Percentiles rank a stretch among this genome's conserved stretches.
phyloP scores from a whole-genome alignment of 2,888 invertebrate species.

The Hemaris fuciformis region DNA sequence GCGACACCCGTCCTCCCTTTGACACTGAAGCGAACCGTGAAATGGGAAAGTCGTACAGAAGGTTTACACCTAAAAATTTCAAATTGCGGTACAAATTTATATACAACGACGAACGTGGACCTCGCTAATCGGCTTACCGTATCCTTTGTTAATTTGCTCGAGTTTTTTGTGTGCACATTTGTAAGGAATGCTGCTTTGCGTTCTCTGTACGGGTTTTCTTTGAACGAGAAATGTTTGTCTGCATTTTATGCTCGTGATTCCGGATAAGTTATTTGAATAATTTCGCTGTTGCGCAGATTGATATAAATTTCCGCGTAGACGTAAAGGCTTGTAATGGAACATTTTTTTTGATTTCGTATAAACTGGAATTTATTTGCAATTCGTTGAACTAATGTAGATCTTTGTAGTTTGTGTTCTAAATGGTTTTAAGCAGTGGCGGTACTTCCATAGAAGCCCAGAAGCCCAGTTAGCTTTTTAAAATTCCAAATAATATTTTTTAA shows the following conservation, averaged over 20 bases:
- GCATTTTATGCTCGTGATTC: slow-evolving; percentile 29
- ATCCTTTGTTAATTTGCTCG: not conserved
- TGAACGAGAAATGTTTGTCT: slow-evolving; percentile 20
- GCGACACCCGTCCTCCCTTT: slow-evolving; percentile 36
- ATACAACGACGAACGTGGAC: not conserved
- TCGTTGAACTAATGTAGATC: too few species aligned
- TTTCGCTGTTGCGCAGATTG: not conserved
- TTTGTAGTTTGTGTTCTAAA: not conserved
- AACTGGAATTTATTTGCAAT: not conserved
- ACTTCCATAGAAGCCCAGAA: too few species aligned
- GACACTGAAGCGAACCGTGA: slow-evolving; percentile 20
- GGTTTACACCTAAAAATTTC: slow-evolving; percentile 11
- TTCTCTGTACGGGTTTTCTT: not conserved
- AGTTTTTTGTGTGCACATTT: not conserved
- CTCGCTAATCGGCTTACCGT: not conserved
- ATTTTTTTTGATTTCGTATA: not conserved
- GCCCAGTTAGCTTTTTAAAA: too few species aligned
- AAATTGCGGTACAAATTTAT: not conserved
- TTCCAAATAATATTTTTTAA: too few species aligned
- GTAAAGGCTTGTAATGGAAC: not conserved
- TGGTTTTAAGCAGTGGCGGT: too few species aligned
- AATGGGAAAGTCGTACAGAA: not conserved
- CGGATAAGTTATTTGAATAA: slow-evolving; percentile 1
- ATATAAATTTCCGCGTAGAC: not conserved
- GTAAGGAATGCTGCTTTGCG: not conserved